These are phyloP conservation scores for Leptocoma aspasia DNA, from an alignment of 2,113 vertebrate species.

Conservation along the genomic window DNA sequence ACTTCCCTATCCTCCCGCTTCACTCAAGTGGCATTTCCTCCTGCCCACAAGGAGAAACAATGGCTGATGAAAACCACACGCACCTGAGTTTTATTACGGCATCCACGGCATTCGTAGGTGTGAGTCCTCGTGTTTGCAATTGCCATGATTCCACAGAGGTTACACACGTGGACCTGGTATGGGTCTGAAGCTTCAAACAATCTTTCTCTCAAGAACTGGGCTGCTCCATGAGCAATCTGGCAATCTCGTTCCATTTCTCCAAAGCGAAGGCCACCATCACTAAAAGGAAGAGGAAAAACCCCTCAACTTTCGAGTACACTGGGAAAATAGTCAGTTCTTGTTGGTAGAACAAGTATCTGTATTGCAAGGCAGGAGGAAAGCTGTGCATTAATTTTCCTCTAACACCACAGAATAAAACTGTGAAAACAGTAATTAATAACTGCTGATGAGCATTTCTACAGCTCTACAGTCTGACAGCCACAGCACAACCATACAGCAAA, in stretches of 20 bases:
- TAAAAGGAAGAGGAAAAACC: conserved; percentile 16
- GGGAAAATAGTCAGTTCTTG: neutral
- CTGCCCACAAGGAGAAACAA: neutral
- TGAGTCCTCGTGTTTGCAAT: conserved; percentile 97
- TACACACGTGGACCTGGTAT: conserved; percentile 96
- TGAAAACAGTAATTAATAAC: neutral
- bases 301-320: neutral
- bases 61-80: neutral
- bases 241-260: conserved; percentile 99
- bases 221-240: conserved; percentile 97
- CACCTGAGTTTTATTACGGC: conserved; percentile 98
- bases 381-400: neutral
- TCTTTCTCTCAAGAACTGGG: conserved; percentile 93
- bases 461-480: neutral
- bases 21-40: neutral
- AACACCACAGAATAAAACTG: neutral
- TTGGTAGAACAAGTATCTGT: neutral
- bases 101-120: conserved; percentile 95
- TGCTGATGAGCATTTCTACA: neutral
- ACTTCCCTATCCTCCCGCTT: neutral
- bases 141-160: conserved; percentile 96
- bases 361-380: neutral
- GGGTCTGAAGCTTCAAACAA: conserved; percentile 97
- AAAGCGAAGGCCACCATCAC: conserved; percentile 94
- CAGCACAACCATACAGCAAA: neutral